Conservation (phyloP, 1,140 invertebrate species). For the Vanessa atalanta region DNA sequence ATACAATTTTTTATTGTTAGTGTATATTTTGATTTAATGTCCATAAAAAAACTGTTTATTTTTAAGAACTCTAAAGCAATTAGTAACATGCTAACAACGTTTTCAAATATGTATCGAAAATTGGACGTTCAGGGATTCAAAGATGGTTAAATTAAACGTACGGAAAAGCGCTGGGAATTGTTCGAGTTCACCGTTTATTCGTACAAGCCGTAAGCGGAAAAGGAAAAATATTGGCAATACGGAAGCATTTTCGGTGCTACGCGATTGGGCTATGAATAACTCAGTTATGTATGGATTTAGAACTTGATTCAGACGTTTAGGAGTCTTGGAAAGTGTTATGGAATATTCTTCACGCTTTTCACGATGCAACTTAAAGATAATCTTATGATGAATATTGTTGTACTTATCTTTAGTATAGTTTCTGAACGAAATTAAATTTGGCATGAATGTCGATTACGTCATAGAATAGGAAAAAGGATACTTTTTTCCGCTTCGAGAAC, state of each 20-base stretch:
- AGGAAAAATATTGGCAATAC: conserved; percentile 45
- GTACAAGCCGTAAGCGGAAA: conserved; percentile 35
- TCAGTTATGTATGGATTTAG: conserved; percentile 33
- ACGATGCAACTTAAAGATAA: neutral
- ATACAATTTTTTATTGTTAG: neutral
- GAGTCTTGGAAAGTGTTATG: conserved; percentile 26
- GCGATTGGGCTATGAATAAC: conserved; percentile 40
- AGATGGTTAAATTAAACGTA: conserved; percentile 34
- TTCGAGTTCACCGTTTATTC: conserved; percentile 43
- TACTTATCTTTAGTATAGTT: no score
- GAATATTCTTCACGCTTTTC: conserved; percentile 13
- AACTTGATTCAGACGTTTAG: conserved; percentile 26
- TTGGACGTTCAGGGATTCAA: conserved; percentile 19
- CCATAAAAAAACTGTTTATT: neutral
- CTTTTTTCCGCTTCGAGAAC: no score
- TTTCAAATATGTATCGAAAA: conserved; percentile 14
- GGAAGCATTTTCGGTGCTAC: conserved; percentile 37
- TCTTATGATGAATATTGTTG: no score
- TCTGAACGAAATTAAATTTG: no score
- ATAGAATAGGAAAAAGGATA: no score
- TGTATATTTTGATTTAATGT: no score
- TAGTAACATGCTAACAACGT: neutral
- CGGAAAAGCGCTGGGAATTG: conserved; percentile 34
- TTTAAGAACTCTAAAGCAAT: neutral
- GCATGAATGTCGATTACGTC: no score